A percentile compares a stretch with the other conserved stretches of the same genome.
These are phyloP conservation scores for Elysia chlorotica DNA, from an alignment of 1,140 invertebrate genomes.

Conservation along the genomic window DNA sequence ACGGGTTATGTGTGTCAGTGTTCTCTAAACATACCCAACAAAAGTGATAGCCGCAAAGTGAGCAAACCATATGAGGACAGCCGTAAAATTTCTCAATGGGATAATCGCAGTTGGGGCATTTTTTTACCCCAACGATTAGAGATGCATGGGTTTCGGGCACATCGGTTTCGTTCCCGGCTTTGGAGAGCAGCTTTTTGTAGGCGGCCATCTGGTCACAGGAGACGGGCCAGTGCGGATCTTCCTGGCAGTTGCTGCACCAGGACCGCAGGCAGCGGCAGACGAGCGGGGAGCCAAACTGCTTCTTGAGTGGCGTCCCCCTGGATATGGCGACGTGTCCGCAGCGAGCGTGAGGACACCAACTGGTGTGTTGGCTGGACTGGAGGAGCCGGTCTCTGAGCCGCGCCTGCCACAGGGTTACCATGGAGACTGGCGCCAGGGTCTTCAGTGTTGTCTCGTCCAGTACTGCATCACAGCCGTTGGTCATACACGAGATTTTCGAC, in stretches of 20 bases:
- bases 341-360: not conserved
- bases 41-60: not conserved
- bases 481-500: not conserved
- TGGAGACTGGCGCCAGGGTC: not conserved
- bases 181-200: constrained; percentile 9
- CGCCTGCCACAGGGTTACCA: not conserved
- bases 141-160: not conserved
- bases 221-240: constrained; percentile 4
- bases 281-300: not conserved
- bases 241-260: constrained; percentile 3
- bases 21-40: constrained; percentile 6
- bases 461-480: not conserved
- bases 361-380: not conserved
- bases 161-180: not conserved
- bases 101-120: constrained; percentile 2
- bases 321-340: constrained; percentile 2
- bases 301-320: not conserved
- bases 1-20: not conserved
- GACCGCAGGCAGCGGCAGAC: not conserved
- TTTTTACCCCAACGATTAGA: not conserved
- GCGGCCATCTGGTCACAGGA: constrained; percentile 15
- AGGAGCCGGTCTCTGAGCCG: not conserved
- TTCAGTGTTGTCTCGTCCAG: not conserved
- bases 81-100: constrained; percentile 1
- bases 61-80: not conserved